phyloP scores from a whole-genome alignment of 1,140 invertebrate genomes.

The Heliconius nattereri region DNA sequence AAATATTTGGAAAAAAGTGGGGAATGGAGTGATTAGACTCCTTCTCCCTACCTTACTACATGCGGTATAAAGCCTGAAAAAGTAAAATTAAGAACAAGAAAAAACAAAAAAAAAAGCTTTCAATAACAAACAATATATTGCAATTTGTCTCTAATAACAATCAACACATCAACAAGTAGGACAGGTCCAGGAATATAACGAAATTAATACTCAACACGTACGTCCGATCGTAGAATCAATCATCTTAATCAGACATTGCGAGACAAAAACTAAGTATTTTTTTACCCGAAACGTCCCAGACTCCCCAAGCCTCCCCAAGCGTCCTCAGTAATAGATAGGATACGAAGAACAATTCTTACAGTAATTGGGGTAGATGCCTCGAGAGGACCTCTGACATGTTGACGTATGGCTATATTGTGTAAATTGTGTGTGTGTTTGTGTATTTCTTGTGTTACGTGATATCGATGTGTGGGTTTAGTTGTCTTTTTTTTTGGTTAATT shows the following conservation, averaged over 20 bases:
- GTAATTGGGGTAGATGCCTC: constrained; percentile 74
- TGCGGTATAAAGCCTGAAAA: too few relatives aligned
- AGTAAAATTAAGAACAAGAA: too few relatives aligned
- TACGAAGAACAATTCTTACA: constrained; percentile 69
- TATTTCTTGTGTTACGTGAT: constrained; percentile 53
- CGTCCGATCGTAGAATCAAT: constrained; percentile 53
- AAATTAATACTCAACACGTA: constrained; percentile 34
- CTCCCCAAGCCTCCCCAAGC: constrained; percentile 46
- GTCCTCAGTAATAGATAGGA: constrained; percentile 67
- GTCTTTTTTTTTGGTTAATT: background rate
- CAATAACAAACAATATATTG: too few relatives aligned
- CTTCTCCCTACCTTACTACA: too few relatives aligned
- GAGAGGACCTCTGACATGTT: constrained; percentile 57
- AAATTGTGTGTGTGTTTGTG: constrained; percentile 71
- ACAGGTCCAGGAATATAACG: background rate
- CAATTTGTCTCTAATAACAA: background rate
- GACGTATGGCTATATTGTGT: constrained; percentile 76
- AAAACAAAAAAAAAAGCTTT: too few relatives aligned
- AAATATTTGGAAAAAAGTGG: too few relatives aligned
- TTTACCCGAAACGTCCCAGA: constrained; percentile 55
- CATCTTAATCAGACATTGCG: constrained; percentile 58
- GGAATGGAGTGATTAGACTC: too few relatives aligned
- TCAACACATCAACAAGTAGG: background rate
- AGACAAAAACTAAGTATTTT: constrained; percentile 57
- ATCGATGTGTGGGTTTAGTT: constrained; percentile 28